Evolutionary conservation across 2,113 vertebrate species (phyloP).

Genomic region (Gorsachius goisagi): DNA sequence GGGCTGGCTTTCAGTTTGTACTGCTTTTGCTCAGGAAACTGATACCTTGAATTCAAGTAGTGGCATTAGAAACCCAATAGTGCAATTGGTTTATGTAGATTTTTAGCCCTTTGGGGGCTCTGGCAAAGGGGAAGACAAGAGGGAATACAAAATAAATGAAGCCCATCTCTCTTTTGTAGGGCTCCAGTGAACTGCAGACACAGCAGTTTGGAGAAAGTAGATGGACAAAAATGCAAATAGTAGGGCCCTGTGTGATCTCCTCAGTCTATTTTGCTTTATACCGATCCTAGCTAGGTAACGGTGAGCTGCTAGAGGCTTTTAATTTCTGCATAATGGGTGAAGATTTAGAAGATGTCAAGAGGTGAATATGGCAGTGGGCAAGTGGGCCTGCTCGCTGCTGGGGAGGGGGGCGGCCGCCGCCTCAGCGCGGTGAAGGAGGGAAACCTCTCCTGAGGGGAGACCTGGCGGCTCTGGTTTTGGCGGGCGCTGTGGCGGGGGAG

Average conservation of each 20-base stretch:
- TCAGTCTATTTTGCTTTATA: background rate
- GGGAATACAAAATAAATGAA: background rate
- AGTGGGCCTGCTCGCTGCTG: background rate
- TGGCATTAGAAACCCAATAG: background rate
- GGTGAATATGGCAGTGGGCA: fast-evolving
- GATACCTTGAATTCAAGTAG: background rate
- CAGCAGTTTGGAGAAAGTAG: background rate
- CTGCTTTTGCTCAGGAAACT: background rate
- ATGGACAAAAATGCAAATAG: background rate
- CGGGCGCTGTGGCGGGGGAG: background rate
- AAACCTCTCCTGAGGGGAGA: background rate
- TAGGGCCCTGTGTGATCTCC: fast-evolving
- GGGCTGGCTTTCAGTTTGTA: background rate
- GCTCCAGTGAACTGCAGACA: background rate
- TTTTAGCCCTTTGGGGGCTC: background rate
- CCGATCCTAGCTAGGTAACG: fast-evolving
- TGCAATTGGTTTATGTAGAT: background rate
- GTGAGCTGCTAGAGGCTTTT: background rate
- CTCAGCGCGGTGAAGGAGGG: background rate
- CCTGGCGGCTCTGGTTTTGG: background rate
- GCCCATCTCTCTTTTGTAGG: background rate
- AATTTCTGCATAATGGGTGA: background rate
- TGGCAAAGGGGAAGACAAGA: background rate
- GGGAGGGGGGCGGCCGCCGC: background rate
- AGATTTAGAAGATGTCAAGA: background rate